Evolutionary conservation across 1,140 invertebrate species (phyloP), one percentile per base, ranked within the genome.

Genomic region (Himalopsyche phryganea): DNA sequence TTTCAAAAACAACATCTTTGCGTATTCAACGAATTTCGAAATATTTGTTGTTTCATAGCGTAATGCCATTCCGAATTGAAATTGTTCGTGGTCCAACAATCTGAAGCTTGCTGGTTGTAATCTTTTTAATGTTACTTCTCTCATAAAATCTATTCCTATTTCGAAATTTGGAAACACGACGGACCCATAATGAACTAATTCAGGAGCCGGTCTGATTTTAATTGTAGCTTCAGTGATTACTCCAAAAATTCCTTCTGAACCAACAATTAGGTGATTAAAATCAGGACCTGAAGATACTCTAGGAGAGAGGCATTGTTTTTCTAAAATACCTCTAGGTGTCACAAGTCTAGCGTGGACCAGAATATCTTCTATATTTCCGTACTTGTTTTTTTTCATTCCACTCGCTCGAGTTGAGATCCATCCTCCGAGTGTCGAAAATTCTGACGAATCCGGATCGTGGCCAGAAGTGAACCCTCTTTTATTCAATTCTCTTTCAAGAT

Each of bases 371-470:
- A 98, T 98, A 69, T 98, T 98, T 0, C 96, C 96, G 67, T 98
- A 99, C 0, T 90, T 86, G 71, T 98, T 98, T 76, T 98, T 99
- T 76, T 99, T 99, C 96, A 99, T 98, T 11, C 97, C 96, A 15
- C 94, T 98, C 0, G 97, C 96, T 64, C 96, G 77, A 0, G 97
- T 99, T 0, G 96, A 94, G 9, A 99, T 92, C 97, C 97, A 99
- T 14, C 97, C 97, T 7, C 96, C 96, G 10, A 98, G 77, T 63
- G 94, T 98, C 9, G 90, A 92, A 72, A 98, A 98, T 77, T 98
- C 96, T 72, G 94, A 95, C 2, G 94, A 97, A 73, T 99, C 96
- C 0, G 96, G 96, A 71, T 98, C 96, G 74, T 98, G 96, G 0
- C 92, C 92, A 6, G 87, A 84, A 1, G 91, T 94, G 58, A 85